Evolutionary conservation across 2,888 invertebrate genomes (phyloP).

Genomic region (Thecocarcelia acutangulata): DNA sequence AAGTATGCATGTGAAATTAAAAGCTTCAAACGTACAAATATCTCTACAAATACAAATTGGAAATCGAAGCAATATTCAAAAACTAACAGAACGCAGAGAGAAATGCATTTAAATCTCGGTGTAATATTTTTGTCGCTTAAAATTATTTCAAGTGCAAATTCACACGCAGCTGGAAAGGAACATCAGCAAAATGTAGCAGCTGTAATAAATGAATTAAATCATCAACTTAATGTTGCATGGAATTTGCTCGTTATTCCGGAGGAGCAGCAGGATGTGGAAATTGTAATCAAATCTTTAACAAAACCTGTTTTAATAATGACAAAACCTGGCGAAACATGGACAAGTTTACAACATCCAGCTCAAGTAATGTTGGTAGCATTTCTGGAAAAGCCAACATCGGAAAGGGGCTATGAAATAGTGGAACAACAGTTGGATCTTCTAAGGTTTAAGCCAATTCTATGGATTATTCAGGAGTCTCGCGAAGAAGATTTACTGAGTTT

Average conservation of each 20-base stretch:
- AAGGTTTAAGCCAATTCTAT: constrained; percentile 19
- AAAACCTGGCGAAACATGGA: neutral
- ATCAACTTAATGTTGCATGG: constrained; percentile 28
- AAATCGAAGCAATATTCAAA: too few relatives aligned
- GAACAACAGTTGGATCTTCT: neutral
- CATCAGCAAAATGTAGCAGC: neutral
- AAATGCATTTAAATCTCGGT: neutral
- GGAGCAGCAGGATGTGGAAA: too few relatives aligned
- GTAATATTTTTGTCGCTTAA: neutral
- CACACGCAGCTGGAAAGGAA: neutral
- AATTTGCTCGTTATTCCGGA: constrained; percentile 9
- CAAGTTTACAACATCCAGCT: neutral
- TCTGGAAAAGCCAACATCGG: neutral
- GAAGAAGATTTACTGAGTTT: neutral
- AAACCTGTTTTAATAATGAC: constrained; percentile 20
- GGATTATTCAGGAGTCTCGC: constrained; percentile 15
- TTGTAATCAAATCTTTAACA: neutral
- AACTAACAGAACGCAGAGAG: neutral
- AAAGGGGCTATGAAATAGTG: too few relatives aligned
- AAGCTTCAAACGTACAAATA: too few relatives aligned
- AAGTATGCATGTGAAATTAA: too few relatives aligned
- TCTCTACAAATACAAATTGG: too few relatives aligned
- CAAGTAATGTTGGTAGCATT: constrained; percentile 22
- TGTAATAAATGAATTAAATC: constrained; percentile 40
- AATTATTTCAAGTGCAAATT: too few relatives aligned